These are phyloP conservation scores for Loris lydekkerianus DNA, from an alignment of 2,797 vertebrate species.

Conservation along the genomic window DNA sequence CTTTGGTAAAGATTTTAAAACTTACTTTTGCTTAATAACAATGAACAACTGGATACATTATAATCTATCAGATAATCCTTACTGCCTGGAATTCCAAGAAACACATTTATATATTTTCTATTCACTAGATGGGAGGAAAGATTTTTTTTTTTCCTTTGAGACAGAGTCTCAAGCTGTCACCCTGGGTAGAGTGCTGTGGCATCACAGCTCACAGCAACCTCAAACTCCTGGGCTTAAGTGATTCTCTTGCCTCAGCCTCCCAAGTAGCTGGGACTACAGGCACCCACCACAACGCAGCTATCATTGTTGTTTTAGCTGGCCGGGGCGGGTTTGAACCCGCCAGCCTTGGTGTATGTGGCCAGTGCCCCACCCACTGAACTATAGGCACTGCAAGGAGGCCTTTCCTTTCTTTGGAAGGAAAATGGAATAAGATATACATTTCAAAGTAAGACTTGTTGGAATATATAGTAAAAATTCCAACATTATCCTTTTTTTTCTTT, in stretches of 20 bases:
- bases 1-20: slow-evolving; percentile 62
- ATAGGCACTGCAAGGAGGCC: neutral
- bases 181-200: no score
- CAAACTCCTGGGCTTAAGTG: no score
- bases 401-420: slow-evolving; percentile 41
- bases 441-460: slow-evolving; percentile 66
- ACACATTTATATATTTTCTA: slow-evolving; percentile 60
- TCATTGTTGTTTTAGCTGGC: no score
- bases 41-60: neutral
- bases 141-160: neutral
- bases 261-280: no score
- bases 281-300: no score
- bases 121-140: slow-evolving; percentile 69
- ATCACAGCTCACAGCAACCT: no score
- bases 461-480: slow-evolving; percentile 17
- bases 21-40: slow-evolving; percentile 49
- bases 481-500: neutral
- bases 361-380: no score
- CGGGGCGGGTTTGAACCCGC: no score
- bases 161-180: no score
- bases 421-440: slow-evolving; percentile 47
- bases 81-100: slow-evolving; percentile 59
- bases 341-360: no score
- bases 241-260: no score
- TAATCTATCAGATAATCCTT: neutral